A percentile compares a stretch with the other conserved stretches of the same genome.
Conservation (phyloP, 2,888 invertebrate genomes). For the Antitype chi region DNA sequence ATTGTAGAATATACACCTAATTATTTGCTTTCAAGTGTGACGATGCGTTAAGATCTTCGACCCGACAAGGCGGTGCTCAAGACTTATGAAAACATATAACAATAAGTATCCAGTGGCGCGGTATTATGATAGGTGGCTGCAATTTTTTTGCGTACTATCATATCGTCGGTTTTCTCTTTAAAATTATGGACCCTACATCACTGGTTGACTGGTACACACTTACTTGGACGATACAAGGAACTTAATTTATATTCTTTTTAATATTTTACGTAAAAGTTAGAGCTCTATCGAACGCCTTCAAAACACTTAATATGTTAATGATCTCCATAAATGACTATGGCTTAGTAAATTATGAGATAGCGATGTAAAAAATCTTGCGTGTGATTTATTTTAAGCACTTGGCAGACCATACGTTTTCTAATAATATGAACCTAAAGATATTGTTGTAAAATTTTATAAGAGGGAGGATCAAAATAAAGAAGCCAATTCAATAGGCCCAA, state of each 20-base stretch:
- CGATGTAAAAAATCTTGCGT: neutral
- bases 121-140: conserved; percentile 80
- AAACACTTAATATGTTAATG: conserved; percentile 54
- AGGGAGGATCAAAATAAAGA: conserved; percentile 71
- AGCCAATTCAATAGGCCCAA: conserved; percentile 76
- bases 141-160: conserved; percentile 64
- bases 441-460: conserved; percentile 60
- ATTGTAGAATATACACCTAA: conserved; percentile 90
- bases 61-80: conserved; percentile 84
- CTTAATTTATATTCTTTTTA: conserved; percentile 27
- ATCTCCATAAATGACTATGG: conserved; percentile 33
- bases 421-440: conserved; percentile 39
- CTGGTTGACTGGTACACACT: neutral
- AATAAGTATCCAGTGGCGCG: conserved; percentile 77
- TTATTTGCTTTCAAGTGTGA: conserved; percentile 87
- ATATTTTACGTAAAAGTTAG: conserved; percentile 14
- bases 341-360: conserved; percentile 32
- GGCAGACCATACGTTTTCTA: conserved; percentile 7
- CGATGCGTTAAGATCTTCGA: conserved; percentile 83
- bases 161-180: conserved; percentile 23
- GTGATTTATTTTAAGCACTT: conserved; percentile 47
- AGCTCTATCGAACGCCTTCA: conserved; percentile 21
- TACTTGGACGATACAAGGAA: conserved; percentile 6
- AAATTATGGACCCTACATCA: conserved; percentile 7
- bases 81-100: conserved; percentile 88